Percentiles rank a stretch among this genome's conserved stretches.
phyloP scores from a whole-genome alignment of 2,797 vertebrate genomes.

The Thaleichthys pacificus region DNA sequence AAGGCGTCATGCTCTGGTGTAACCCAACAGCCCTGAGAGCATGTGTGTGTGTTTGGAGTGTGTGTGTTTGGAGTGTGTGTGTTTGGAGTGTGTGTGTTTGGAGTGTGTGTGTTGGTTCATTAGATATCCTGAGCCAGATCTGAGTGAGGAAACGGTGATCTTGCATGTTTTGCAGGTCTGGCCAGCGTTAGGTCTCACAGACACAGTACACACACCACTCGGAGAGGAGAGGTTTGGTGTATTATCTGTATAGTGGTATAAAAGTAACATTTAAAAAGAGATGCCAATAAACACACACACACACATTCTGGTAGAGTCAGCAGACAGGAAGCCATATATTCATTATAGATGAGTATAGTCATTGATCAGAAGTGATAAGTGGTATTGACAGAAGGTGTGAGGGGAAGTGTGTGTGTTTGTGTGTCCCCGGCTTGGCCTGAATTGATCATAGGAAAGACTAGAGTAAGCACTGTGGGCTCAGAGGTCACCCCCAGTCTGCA shows the following conservation, averaged over 20 bases:
- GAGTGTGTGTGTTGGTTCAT: constrained; percentile 19
- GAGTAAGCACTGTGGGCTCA: not conserved
- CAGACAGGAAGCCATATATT: constrained; percentile 60
- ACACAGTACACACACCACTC: constrained; percentile 27
- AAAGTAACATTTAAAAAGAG: not conserved
- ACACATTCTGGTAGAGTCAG: constrained; percentile 48
- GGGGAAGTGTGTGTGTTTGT: constrained; percentile 43
- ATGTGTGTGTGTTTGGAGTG: constrained; percentile 22
- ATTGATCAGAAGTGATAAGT: constrained; percentile 70
- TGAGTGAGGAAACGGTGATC: constrained; percentile 51
- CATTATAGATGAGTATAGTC: constrained; percentile 65
- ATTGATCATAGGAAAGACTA: constrained; percentile 31
- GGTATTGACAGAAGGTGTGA: constrained; percentile 63
- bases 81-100: constrained; percentile 2
- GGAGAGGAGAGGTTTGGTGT: constrained; percentile 15
- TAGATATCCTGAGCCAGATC: constrained; percentile 38
- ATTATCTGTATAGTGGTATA: no score
- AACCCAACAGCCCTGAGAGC: constrained; percentile 55
- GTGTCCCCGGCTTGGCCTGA: constrained; percentile 26
- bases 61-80: not conserved
- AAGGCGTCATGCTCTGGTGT: constrained; percentile 53
- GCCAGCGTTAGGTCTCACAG: constrained; percentile 44
- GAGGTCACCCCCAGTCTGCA: not conserved
- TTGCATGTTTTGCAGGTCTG: constrained; percentile 40
- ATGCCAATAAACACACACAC: constrained; percentile 13